These are phyloP conservation scores for Hoplostethus mediterraneus DNA, from an alignment of 2,797 vertebrate species.

Conservation along the genomic window DNA sequence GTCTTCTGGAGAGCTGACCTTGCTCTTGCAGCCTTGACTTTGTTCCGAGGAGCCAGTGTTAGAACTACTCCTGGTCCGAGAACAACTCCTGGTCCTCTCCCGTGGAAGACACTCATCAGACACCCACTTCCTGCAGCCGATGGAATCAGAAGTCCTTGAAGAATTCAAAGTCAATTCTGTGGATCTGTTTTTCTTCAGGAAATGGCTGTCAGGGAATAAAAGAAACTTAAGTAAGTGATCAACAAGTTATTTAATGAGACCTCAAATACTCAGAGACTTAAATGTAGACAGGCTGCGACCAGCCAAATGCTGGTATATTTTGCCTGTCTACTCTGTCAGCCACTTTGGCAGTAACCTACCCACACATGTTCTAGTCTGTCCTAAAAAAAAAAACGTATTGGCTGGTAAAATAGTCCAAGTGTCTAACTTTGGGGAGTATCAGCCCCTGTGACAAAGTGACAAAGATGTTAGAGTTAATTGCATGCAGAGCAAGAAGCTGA, in stretches of 20 bases:
- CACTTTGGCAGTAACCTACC: too few species aligned
- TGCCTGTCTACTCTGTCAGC: too few species aligned
- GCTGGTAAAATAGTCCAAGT: too few species aligned
- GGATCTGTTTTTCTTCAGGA: constrained; percentile 84
- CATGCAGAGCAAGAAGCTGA: neutral
- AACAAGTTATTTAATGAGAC: neutral
- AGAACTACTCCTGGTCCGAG: constrained; percentile 66
- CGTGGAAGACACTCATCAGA: constrained; percentile 82
- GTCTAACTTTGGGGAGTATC: too few species aligned
- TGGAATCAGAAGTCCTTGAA: constrained; percentile 44
- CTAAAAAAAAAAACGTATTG: too few species aligned
- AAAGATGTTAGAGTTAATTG: neutral
- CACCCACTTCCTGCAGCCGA: constrained; percentile 75
- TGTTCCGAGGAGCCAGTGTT: constrained; percentile 69
- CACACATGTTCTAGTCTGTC: too few species aligned
- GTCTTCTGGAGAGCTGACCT: constrained; percentile 68
- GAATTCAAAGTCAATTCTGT: constrained; percentile 74
- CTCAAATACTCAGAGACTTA: neutral
- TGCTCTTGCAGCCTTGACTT: constrained; percentile 44
- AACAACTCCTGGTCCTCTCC: constrained; percentile 77
- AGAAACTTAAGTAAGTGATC: neutral
- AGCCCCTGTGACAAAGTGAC: too few species aligned
- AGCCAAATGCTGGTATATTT: too few species aligned
- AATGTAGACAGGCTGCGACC: neutral
- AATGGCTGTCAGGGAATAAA: constrained; percentile 81